Base-by-base conservation (phyloP, 2,797 vertebrate genomes). In the Heliangelus exortis region DNA sequence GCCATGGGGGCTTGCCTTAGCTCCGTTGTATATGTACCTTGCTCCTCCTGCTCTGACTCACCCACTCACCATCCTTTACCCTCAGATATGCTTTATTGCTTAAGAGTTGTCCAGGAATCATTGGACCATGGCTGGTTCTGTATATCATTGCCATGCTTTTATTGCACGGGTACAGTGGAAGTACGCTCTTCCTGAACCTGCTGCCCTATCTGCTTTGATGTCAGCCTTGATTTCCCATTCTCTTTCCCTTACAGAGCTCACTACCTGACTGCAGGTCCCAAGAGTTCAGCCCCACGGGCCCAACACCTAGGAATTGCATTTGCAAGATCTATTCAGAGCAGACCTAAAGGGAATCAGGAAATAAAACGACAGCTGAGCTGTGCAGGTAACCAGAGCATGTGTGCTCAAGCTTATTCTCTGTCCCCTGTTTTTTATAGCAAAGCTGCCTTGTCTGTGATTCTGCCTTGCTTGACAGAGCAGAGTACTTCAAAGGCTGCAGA, bases 41-140 rank as follows among this genome's bases (percentile, higher is more conserved):
- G 67, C n/a, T 76, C 54, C 16, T 58, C 58, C 59, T 79, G 17
- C 55, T 83, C 36, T 43, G 34, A 85, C 36, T 72, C 54, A 31
- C 28, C 28, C 20, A 11, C 33, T 61, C 34, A 21, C 41, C 82
- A 61, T 25, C 59, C 51, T 74, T 83, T 51, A 84, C 26, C 26
- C 41, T 93, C 10, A 12, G 54, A 63, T 39, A 23, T 39, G 19
- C 19, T 23, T 17, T 14, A 18, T 17, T 6, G 2, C 67, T 62
- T 20, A 15, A 39, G 53, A 29, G 12, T 23, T 73, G 15, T 57
- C 54, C 67, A 78, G 28, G 34, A 26, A 26, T 29, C 47, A n/a
- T n/a, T 17, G 13, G 26, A 26, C 4, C 1, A 19, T 55, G 36
- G 9, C 15, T 82, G 41, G 17, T 11, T 0, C 1, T 36, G 26